Conservation (phyloP, 2,888 invertebrate species). For the Chymomyza caudatula region DNA sequence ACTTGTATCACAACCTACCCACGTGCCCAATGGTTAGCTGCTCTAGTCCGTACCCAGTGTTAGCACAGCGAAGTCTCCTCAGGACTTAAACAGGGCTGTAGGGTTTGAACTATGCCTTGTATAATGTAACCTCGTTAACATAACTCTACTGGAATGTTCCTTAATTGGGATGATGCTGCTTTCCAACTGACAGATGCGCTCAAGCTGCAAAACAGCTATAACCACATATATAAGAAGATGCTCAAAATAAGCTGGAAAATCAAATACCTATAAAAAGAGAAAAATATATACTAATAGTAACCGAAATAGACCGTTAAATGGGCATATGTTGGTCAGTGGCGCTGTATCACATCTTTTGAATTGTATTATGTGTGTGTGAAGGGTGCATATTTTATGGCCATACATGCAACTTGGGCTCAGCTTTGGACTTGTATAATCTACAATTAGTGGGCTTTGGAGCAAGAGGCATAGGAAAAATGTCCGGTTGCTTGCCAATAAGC, state of each 20-base stretch:
- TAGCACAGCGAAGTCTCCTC: no score
- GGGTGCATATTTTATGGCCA: slow-evolving; percentile 58
- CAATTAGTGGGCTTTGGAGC: slow-evolving; percentile 18
- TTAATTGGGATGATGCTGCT: no score
- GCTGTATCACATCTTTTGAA: slow-evolving; percentile 35
- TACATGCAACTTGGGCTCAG: slow-evolving; percentile 62
- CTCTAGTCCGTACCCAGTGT: no score
- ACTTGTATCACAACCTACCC: no score
- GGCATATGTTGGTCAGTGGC: slow-evolving; percentile 41
- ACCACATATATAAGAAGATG: slow-evolving; percentile 35
- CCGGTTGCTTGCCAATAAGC: slow-evolving; percentile 67
- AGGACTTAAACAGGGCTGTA: no score
- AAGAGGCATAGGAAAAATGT: slow-evolving; percentile 39
- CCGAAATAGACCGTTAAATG: slow-evolving; percentile 28
- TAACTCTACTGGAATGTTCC: no score
- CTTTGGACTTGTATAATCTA: slow-evolving; percentile 25
- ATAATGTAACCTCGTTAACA: no score
- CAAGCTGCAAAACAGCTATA: slow-evolving; percentile 3
- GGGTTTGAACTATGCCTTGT: no score
- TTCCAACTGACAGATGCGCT: no score
- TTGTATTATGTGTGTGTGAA: not conserved
- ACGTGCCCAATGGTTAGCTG: no score
- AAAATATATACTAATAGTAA: slow-evolving; percentile 6
- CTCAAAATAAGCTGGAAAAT: slow-evolving; percentile 57
- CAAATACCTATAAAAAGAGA: slow-evolving; percentile 11